These are phyloP conservation scores for Mnemiopsis leidyi DNA, from an alignment of 37 sponge, comb jelly and placozoan species.

Conservation along the genomic window DNA sequence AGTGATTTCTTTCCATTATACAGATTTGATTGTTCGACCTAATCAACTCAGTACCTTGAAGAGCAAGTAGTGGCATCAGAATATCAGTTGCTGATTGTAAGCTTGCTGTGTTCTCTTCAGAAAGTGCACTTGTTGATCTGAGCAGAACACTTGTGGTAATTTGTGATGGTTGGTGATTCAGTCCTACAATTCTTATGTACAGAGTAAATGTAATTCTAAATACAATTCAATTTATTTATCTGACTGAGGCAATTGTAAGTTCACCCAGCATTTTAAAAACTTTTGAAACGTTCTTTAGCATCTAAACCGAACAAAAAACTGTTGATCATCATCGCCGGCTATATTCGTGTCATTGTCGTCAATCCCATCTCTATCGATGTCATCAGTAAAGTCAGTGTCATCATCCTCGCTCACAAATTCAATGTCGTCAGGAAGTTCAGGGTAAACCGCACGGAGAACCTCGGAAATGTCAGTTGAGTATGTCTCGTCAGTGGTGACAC, in stretches of 20 bases:
- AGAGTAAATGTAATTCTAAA: too few species aligned
- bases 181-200: too few species aligned
- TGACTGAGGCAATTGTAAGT: too few species aligned
- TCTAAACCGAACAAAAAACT: neutral
- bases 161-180: too few species aligned
- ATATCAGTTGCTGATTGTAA: neutral
- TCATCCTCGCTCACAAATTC: constrained; percentile 2
- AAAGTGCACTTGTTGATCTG: neutral
- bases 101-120: neutral
- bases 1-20: too few species aligned
- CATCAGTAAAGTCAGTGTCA: constrained; percentile 6
- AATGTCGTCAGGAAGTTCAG: neutral
- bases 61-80: neutral
- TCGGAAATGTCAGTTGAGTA: neutral
- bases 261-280: too few species aligned
- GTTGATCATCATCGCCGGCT: neutral
- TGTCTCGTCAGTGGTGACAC: neutral
- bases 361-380: neutral
- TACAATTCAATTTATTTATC: too few species aligned
- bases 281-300: neutral
- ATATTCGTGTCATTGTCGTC: neutral
- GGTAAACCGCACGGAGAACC: constrained; percentile 2
- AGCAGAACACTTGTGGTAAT: too few species aligned
- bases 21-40: too few species aligned
- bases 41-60: neutral